Percentiles rank a stretch among this genome's conserved stretches.
Evolutionary conservation across 2,797 vertebrate species (phyloP).

Genomic region (Lepus townsendii): DNA sequence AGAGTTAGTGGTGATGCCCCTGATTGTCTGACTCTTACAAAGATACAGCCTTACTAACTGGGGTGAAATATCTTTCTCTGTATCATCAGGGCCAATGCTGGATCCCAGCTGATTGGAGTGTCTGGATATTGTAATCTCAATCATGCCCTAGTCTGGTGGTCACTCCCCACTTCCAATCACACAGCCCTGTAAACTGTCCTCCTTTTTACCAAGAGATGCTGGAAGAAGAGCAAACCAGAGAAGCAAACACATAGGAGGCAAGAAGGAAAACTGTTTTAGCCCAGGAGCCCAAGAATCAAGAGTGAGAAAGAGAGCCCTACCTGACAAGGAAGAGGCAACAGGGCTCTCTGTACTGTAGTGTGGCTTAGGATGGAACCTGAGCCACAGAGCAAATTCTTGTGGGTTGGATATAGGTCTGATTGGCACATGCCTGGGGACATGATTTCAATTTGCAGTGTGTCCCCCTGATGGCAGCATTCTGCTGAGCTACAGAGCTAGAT

Average conservation of each 20-base stretch:
- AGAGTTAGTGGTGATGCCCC: not conserved
- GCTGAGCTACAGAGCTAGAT: not conserved
- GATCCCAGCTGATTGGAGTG: not conserved
- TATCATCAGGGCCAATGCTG: not conserved
- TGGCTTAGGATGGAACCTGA: not conserved
- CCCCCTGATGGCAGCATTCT: not conserved
- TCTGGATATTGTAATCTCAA: not conserved
- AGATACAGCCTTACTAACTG: not conserved
- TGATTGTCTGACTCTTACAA: not conserved
- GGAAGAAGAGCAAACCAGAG: not conserved
- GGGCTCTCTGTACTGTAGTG: not conserved
- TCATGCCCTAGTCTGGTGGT: not conserved
- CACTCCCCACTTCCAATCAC: not conserved
- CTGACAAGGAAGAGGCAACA: not conserved
- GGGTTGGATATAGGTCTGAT: not conserved
- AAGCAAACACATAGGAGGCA: not conserved
- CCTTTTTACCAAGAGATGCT: not conserved
- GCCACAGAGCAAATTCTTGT: not conserved
- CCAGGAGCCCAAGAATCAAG: not conserved
- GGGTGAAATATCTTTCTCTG: not conserved
- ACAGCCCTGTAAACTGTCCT: not conserved
- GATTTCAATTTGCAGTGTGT: not conserved
- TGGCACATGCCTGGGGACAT: not conserved
- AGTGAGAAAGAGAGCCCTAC: fast-evolving
- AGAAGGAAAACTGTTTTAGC: not conserved